These are phyloP conservation scores for Lasioglossum oenotherae DNA, from an alignment of 2,888 invertebrate genomes.

Conservation along the genomic window DNA sequence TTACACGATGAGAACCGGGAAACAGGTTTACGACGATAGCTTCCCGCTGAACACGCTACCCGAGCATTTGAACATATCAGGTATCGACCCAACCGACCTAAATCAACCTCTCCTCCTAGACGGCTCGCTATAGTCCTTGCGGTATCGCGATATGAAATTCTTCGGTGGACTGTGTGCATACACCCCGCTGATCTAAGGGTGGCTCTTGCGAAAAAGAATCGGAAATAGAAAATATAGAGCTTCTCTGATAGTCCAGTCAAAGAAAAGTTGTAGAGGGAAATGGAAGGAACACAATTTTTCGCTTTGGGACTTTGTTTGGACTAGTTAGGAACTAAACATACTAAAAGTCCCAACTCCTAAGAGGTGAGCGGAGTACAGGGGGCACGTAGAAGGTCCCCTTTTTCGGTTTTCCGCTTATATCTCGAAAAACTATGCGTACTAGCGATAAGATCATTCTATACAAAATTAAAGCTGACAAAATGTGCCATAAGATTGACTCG, in stretches of 20 bases:
- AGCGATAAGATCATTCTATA: no score
- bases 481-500: no score
- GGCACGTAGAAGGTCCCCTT: no score
- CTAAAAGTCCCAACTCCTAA: no score
- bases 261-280: no score
- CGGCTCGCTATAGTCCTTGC: slow-evolving; percentile 20
- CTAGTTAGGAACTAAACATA: no score
- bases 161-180: background rate
- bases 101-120: background rate
- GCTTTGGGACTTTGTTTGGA: no score
- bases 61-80: slow-evolving; percentile 81
- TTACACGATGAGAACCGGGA: slow-evolving; percentile 91
- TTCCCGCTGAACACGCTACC: slow-evolving; percentile 86
- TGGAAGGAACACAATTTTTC: no score
- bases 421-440: no score
- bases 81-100: slow-evolving; percentile 49
- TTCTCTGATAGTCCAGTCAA: background rate
- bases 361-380: no score
- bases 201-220: background rate
- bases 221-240: background rate
- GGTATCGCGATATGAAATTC: background rate
- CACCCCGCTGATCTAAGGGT: background rate
- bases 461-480: no score
- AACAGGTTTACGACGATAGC: slow-evolving; percentile 90
- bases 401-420: no score